phyloP scores from a whole-genome alignment of 2,888 invertebrate genomes.

The Opisthograptis luteolata region DNA sequence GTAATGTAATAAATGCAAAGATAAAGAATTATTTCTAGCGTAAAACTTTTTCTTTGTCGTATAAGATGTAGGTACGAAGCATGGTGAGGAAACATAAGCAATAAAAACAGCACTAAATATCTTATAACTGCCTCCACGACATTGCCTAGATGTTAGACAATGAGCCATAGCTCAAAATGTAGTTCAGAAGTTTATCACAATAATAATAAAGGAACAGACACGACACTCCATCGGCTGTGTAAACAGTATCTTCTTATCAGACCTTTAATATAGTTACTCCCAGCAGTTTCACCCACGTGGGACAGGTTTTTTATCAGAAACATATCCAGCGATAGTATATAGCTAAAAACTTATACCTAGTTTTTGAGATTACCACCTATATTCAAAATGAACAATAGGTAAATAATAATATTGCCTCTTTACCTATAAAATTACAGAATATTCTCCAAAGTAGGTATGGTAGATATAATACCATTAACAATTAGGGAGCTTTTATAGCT shows the following conservation, averaged over 20 bases:
- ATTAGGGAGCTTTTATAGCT: no score
- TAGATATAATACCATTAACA: no score
- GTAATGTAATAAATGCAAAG: neutral
- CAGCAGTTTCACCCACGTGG: no score
- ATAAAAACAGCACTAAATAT: conserved; percentile 31
- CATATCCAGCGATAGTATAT: conserved; percentile 35
- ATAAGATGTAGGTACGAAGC: neutral
- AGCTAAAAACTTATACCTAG: neutral
- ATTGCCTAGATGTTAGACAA: conserved; percentile 35
- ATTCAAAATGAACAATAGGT: no score
- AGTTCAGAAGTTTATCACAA: conserved; percentile 47
- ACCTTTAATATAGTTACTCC: no score
- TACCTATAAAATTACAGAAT: no score
- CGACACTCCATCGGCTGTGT: conserved; percentile 37
- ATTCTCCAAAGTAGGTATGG: no score
- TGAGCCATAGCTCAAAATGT: conserved; percentile 32
- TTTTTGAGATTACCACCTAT: neutral
- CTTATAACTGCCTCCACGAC: conserved; percentile 20
- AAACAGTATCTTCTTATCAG: no score
- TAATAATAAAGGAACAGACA: conserved; percentile 41
- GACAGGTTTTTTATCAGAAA: no score
- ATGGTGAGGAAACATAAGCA: conserved; percentile 5
- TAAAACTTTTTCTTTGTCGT: neutral
- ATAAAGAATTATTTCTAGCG: neutral
- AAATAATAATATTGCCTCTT: no score